A percentile compares a stretch with the other conserved stretches of the same genome.
phyloP scores from a whole-genome alignment of 2,797 vertebrate genomes.

The Mormyrus proboscirostris region DNA sequence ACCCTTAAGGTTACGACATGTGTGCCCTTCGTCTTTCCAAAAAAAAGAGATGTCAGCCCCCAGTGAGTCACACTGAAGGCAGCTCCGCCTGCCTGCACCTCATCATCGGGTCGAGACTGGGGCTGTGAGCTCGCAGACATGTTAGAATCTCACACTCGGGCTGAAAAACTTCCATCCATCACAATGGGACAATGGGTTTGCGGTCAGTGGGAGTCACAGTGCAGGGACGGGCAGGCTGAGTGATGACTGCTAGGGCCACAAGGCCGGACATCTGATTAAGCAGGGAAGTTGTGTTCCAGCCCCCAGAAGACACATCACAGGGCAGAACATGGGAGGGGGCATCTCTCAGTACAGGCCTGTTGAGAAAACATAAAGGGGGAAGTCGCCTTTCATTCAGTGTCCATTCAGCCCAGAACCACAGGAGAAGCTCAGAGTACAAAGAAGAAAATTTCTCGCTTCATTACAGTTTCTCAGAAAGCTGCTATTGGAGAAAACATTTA shows the following conservation, averaged over 20 bases:
- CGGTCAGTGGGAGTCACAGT: constrained; percentile 10
- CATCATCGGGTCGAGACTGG: constrained; percentile 2
- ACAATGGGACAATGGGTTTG: constrained; percentile 16
- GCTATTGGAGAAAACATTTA: neutral
- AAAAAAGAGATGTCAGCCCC: neutral
- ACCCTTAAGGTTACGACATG: constrained; percentile 6
- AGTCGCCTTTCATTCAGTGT: neutral
- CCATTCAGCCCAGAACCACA: neutral
- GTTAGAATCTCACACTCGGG: constrained; percentile 9
- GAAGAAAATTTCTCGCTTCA: neutral
- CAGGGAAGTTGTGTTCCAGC: neutral
- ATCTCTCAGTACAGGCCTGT: neutral
- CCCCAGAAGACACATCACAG: neutral
- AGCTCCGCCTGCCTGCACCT: neutral
- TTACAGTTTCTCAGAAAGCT: neutral
- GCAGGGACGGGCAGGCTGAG: constrained; percentile 5
- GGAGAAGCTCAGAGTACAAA: neutral
- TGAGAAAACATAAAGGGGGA: neutral
- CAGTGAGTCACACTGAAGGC: neutral
- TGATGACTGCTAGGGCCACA: constrained; percentile 3
- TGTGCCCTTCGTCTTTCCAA: constrained; percentile 8
- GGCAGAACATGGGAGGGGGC: neutral
- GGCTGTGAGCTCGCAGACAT: neutral
- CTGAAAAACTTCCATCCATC: constrained; percentile 13
- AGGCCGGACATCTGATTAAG: neutral